Evolutionary conservation across 2,888 invertebrate species (phyloP), one percentile per base, ranked within the genome.

Genomic region (Cylloceria caligata): DNA sequence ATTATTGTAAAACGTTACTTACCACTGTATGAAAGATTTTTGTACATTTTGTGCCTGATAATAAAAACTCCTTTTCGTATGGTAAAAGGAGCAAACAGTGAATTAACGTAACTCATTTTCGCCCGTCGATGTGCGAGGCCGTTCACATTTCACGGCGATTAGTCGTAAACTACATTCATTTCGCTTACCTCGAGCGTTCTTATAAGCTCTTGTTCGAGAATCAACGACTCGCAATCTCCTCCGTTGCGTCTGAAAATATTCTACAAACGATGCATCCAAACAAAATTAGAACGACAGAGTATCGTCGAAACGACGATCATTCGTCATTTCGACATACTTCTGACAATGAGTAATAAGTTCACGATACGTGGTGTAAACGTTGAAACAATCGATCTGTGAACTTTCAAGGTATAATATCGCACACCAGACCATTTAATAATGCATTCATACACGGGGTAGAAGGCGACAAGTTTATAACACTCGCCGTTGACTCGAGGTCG

Each of bases 331-430:
- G 39, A n/a, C 24, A 34, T 24, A 69, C 16, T 52, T 55, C 42
- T 72, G 7, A 19, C 16, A 60, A 7, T n/a, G 49, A 67, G 47
- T 42, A 30, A 75, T 30, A 34, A 65, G 39, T 9, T 24, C 3
- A 45, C 24, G 67, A 30, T 60, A 65, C 65, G 42, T 30, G n/a
- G 49, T n/a, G 55, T 24, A 57, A 19, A 73, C 64, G 57, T 24
- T 36, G 68, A 73, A 73, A 34, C 55, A 68, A 81, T 77, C 69
- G 81, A 81, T 60, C 81, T 55, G 67, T 21, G 16, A 81, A 81
- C 73, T 81, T 77, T 81, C 39, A 68, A 36, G 39, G 67, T 76
- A 69, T 45, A 64, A 69, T 73, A 47, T 69, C 55, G 16, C 24
- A 30, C 55, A 24, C 11, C 45, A 24, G 27, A 7, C 30, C 11